Evolutionary conservation across 2,797 vertebrate genomes (phyloP).

Genomic region (Myotis vivesi): DNA sequence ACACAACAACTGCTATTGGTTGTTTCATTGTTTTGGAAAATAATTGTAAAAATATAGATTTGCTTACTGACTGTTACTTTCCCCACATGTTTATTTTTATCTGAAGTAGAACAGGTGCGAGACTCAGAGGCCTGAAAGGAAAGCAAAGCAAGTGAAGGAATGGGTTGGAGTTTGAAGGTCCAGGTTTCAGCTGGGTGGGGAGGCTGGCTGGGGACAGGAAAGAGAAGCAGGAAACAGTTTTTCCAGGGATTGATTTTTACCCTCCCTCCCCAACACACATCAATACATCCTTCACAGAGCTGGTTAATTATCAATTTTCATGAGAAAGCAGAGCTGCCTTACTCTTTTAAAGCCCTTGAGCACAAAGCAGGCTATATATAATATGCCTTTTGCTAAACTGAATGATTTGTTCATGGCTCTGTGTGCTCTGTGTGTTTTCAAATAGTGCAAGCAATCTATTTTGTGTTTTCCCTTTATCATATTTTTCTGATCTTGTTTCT

Average conservation of each 20-base stretch:
- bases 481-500: neutral
- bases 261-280: constrained; percentile 51
- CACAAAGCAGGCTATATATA: neutral
- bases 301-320: constrained; percentile 88
- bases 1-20: neutral
- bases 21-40: neutral
- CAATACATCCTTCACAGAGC: constrained; percentile 80
- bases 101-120: neutral
- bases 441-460: neutral
- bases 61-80: neutral
- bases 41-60: neutral
- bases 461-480: neutral
- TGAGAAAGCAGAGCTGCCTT: constrained; percentile 83
- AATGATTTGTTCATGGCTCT: neutral
- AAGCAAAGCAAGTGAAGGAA: neutral
- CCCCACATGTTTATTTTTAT: neutral
- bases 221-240: constrained; percentile 76
- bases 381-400: neutral
- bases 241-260: constrained; percentile 83
- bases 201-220: constrained; percentile 23
- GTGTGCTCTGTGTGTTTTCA: neutral
- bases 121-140: neutral
- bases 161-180: neutral
- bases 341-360: constrained; percentile 70
- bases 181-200: neutral